A percentile compares a stretch with the other conserved stretches of the same genome.
phyloP scores from a whole-genome alignment of 2,113 vertebrate species.

The Leucoraja erinaceus region DNA sequence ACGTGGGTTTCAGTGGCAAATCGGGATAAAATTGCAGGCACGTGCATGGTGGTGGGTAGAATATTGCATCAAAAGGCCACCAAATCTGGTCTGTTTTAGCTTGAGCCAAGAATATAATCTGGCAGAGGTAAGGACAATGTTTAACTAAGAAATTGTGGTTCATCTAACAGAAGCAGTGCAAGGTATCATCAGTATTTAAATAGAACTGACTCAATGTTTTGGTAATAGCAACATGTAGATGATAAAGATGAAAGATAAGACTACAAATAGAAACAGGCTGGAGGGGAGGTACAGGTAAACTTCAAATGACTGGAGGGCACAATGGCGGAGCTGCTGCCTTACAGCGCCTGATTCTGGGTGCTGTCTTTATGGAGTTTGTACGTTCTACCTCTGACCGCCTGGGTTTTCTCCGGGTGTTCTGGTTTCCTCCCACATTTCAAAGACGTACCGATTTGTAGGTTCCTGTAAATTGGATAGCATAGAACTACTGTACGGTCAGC shows the following conservation, averaged over 20 bases:
- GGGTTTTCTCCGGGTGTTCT: too few species aligned
- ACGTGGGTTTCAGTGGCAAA: background rate
- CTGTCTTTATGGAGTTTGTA: too few species aligned
- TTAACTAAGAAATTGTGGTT: background rate
- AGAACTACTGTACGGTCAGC: too few species aligned
- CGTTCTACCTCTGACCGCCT: too few species aligned
- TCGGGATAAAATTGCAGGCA: background rate
- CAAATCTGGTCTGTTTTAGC: background rate
- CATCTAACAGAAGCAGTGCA: background rate
- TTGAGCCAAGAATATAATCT: background rate
- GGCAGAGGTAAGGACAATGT: background rate
- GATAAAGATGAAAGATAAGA: background rate
- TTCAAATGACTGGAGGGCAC: background rate
- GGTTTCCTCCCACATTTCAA: too few species aligned
- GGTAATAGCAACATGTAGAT: background rate
- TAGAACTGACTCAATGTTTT: background rate
- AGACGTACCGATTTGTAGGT: too few species aligned
- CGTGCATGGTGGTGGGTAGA: too few species aligned
- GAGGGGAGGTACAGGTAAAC: background rate
- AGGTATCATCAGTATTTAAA: background rate
- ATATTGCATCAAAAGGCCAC: background rate
- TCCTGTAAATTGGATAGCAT: too few species aligned
- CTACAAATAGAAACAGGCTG: background rate
- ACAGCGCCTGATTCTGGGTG: too few species aligned
- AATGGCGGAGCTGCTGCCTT: too few species aligned